A percentile compares a stretch with the other conserved stretches of the same genome.
Conservation (phyloP, 2,888 invertebrate genomes). For the Protodeltote pygarga region DNA sequence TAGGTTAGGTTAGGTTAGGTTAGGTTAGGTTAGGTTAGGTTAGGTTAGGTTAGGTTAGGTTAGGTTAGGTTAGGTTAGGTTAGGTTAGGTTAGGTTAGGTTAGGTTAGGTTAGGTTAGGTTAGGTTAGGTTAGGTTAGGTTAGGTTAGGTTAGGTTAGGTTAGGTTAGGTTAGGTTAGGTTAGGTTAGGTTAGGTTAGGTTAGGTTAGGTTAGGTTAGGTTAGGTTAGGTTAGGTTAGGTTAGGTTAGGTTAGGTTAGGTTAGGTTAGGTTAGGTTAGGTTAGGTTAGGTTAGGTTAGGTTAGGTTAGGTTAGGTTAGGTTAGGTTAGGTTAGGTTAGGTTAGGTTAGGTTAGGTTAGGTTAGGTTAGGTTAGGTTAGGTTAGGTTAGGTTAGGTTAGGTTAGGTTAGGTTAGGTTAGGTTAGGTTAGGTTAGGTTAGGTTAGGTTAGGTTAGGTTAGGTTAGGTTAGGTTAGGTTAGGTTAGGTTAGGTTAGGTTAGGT, state of each 20-base stretch:
- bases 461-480: constrained; percentile 6
- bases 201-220: constrained; percentile 18
- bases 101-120: constrained; percentile 14
- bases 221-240: constrained; percentile 18
- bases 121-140: constrained; percentile 18
- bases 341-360: constrained; percentile 12
- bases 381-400: constrained; percentile 6
- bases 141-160: constrained; percentile 18
- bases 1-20: constrained; percentile 8
- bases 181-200: constrained; percentile 18
- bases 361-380: constrained; percentile 6
- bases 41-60: constrained; percentile 7
- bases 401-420: constrained; percentile 6
- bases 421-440: constrained; percentile 6
- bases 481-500: constrained; percentile 8
- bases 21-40: constrained; percentile 8
- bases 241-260: constrained; percentile 18
- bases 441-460: constrained; percentile 6
- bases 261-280: constrained; percentile 18
- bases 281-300: constrained; percentile 13
- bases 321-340: constrained; percentile 13
- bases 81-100: constrained; percentile 9
- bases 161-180: constrained; percentile 18
- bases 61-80: constrained; percentile 7
- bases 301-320: constrained; percentile 13